Base-by-base conservation (phyloP, 2,797 vertebrate species). In the Sorex maritimensis region DNA sequence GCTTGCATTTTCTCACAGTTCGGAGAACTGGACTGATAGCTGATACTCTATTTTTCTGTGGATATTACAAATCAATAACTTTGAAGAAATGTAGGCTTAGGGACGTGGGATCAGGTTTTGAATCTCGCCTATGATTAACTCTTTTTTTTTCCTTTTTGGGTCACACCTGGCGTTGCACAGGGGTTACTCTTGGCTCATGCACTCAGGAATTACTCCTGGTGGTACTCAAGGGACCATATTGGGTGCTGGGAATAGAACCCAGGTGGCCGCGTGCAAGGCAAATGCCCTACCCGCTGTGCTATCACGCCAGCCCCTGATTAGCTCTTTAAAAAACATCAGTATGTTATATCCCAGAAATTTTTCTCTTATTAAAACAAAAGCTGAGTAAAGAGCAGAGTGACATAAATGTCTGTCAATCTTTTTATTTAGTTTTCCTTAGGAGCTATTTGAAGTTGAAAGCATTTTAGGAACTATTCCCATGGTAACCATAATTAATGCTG, bases 401-500 rank as follows among this genome's bases (percentile, higher is more conserved):
- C 82, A 34, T 77, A 91, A 92, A 92, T 69, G 63, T 88, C 65
- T 81, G 21, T 65, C n/a, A 24, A 90, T 86, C 67, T 30, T 85
- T 94, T 69, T 69, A 0, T 15, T 61, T n/a, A 88, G n/a, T 46
- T 92, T 81, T 86, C 6, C n/a, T 41, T 14, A 14, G n/a, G 68
- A 84, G 26, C 34, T 85, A 55, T 46, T 89, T 71, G 85, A 88
- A 67, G 24, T 61, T 93, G 68, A 89, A 74, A 63, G 83, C 92
- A 82, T 90, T 92, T 79, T 21, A 80, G 34, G 95, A 23, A 6
- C 84, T 91, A 96, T 4, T 94, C 79, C 58, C 49, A 93, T 86
- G 93, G 67, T 92, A 68, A 85, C n/a, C 88, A 41, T 81, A 92
- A 95, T 88, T 88, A 90, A 86, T 63, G 86, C 84, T 86, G 0